Evolutionary conservation across 2,113 vertebrate genomes (phyloP).

Genomic region (Microtus montanus): DNA sequence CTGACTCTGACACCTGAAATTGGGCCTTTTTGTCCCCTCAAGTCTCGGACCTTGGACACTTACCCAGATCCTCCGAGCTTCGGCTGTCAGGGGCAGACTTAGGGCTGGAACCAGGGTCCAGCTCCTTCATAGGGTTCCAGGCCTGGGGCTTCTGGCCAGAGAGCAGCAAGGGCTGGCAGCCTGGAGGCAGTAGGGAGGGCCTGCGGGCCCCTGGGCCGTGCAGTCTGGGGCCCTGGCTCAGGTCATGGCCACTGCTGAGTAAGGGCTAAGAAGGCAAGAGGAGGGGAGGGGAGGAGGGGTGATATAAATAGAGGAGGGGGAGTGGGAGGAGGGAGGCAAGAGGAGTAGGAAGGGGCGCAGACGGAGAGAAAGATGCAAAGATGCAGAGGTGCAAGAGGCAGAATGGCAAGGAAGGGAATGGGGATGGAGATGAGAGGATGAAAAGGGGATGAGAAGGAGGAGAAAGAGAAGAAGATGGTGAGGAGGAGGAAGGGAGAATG

Average conservation of each 20-base stretch:
- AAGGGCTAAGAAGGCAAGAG: conserved; percentile 6
- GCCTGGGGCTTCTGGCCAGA: conserved; percentile 29
- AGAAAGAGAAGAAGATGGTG: too few species aligned
- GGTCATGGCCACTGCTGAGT: conserved; percentile 5
- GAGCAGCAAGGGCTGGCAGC: conserved; percentile 72
- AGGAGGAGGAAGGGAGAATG: neutral
- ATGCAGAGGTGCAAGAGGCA: too few species aligned
- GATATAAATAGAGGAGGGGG: neutral
- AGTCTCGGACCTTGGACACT: conserved; percentile 11
- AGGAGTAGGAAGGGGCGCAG: too few species aligned
- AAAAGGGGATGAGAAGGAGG: too few species aligned
- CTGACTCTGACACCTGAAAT: neutral
- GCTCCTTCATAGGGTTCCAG: neutral
- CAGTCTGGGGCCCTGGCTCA: conserved; percentile 80
- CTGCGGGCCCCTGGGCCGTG: conserved; percentile 78
- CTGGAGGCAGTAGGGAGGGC: conserved; percentile 84
- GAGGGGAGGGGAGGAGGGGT: neutral
- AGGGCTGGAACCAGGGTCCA: conserved; percentile 38
- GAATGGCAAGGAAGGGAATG: too few species aligned
- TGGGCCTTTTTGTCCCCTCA: neutral
- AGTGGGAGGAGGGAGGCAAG: neutral
- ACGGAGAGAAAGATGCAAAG: too few species aligned
- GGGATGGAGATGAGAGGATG: too few species aligned
- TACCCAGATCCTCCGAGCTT: conserved; percentile 90
- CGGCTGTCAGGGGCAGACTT: conserved; percentile 87